These are phyloP conservation scores for Neogale vison DNA, from an alignment of 2,113 vertebrate genomes.

Conservation along the genomic window DNA sequence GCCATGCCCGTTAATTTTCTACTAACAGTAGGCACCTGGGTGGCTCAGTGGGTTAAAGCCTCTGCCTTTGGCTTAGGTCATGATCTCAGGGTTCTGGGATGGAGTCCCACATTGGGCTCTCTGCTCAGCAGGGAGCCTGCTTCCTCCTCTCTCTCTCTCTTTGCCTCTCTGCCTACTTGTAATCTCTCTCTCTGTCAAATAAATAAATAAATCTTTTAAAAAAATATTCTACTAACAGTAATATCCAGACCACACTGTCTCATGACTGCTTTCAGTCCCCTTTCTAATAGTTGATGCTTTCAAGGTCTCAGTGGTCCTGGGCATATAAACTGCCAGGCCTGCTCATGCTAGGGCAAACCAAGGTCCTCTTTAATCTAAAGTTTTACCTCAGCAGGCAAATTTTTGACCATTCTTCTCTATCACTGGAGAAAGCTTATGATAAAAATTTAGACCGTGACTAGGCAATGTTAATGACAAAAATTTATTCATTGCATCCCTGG, in stretches of 20 bases:
- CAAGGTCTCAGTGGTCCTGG: not conserved
- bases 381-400: not conserved
- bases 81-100: too few relatives aligned
- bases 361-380: not conserved
- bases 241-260: not conserved
- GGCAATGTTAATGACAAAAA: constrained; percentile 26
- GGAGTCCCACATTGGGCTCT: too few relatives aligned
- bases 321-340: not conserved
- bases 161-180: too few relatives aligned
- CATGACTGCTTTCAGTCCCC: not conserved
- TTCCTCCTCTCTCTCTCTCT: too few relatives aligned
- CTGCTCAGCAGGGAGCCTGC: too few relatives aligned
- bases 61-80: too few relatives aligned
- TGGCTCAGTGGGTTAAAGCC: too few relatives aligned
- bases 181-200: too few relatives aligned
- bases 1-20: not conserved
- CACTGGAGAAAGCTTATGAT: not conserved
- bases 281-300: not conserved
- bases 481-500: not conserved
- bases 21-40: not conserved
- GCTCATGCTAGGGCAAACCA: not conserved
- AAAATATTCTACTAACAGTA: not conserved
- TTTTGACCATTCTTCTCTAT: not conserved
- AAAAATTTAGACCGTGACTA: not conserved
- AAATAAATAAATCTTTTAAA: too few relatives aligned